Evolutionary conservation across 2,113 vertebrate genomes (phyloP).

Genomic region (Alectura lathami): DNA sequence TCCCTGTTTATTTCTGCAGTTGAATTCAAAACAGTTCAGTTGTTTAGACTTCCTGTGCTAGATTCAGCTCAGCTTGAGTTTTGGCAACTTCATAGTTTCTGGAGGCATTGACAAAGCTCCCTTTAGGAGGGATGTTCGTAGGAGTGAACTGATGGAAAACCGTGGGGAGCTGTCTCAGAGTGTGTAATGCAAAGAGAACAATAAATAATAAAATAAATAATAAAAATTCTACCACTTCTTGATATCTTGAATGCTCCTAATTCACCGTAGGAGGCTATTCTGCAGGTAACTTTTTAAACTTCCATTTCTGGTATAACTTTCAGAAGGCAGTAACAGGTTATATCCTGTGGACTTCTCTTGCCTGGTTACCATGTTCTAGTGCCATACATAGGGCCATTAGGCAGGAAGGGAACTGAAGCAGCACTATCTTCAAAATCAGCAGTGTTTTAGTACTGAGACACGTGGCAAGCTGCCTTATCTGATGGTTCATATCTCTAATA

Average conservation of each 20-base stretch:
- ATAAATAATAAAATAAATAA: too few species aligned
- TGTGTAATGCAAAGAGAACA: not conserved
- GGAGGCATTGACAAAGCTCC: not conserved
- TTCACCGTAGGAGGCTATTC: not conserved
- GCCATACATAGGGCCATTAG: not conserved
- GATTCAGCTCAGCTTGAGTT: not conserved
- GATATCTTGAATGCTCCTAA: not conserved
- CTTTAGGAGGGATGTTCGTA: not conserved
- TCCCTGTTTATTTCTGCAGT: not conserved
- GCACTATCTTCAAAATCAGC: slow-evolving; percentile 38
- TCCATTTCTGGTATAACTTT: not conserved
- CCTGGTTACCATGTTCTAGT: not conserved
- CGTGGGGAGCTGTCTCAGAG: not conserved
- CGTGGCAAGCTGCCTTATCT: slow-evolving; percentile 55
- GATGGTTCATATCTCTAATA: slow-evolving; percentile 41
- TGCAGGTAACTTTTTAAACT: not conserved
- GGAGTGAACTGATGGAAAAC: not conserved
- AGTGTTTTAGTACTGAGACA: slow-evolving; percentile 43
- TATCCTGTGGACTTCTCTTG: not conserved
- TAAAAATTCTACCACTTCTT: not conserved
- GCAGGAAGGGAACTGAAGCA: slow-evolving; percentile 20
- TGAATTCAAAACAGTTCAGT: not conserved
- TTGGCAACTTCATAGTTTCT: not conserved
- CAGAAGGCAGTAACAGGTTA: not conserved
- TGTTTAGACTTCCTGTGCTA: not conserved